Evolutionary conservation across 2,797 vertebrate species (phyloP).

Genomic region (Gorsachius magnificus): DNA sequence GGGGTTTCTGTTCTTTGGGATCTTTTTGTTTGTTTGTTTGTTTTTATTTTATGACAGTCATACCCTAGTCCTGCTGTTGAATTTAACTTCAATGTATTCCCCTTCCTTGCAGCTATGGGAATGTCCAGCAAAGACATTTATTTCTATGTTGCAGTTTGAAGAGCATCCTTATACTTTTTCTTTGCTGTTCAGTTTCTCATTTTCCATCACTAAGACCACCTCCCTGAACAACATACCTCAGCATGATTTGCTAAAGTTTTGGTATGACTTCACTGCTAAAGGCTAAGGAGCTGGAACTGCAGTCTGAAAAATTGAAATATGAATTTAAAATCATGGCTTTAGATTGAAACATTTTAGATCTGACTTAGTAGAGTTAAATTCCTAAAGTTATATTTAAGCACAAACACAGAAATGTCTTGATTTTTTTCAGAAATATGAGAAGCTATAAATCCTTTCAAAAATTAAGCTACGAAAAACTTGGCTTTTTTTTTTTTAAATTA

Average conservation of each 20-base stretch:
- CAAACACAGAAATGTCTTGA: background rate
- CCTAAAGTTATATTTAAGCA: background rate
- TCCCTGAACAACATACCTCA: background rate
- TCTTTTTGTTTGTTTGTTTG: background rate
- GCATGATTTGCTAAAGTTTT: background rate
- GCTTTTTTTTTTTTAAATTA: background rate
- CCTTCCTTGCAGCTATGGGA: background rate
- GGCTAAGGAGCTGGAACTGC: background rate
- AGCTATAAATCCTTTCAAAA: background rate
- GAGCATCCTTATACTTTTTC: background rate
- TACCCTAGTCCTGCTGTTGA: background rate
- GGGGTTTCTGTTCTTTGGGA: rapidly evolving
- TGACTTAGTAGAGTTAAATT: background rate
- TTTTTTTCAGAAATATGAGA: background rate
- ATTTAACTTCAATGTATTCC: background rate
- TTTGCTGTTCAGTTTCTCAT: background rate
- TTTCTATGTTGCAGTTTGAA: background rate
- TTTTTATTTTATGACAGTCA: background rate
- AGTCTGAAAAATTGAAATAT: background rate
- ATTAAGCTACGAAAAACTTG: background rate
- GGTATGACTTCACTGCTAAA: background rate
- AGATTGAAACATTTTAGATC: background rate
- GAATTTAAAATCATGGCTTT: background rate
- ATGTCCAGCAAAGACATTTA: background rate
- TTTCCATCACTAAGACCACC: background rate